Base-by-base conservation (phyloP, 1,140 invertebrate species). In the Megalonaias nervosa region DNA sequence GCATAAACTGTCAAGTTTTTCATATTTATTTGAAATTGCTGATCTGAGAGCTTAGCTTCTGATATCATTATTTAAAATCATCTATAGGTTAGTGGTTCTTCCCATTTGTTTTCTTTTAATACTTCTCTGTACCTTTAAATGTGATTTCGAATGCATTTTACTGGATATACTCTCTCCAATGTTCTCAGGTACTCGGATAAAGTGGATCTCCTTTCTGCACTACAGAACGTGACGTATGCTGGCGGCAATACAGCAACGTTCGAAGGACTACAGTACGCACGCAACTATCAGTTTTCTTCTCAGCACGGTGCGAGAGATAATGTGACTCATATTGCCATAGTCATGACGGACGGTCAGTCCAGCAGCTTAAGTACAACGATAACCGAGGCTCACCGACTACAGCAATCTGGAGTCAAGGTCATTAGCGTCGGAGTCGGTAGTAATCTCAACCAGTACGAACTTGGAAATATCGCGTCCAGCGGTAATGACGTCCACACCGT, bases 301-400 rank as follows among this genome's bases (percentile, higher is more conserved):
- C 67, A 73, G 19, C 68, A 82, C 65, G 82, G 82, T 1, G 80
- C 57, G 6, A 75, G 84, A 19, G 5, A 31, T 6, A 81, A 81
- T n/a, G 82, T 77, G 11, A 62, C 71, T 12, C 79, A 79, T 60
- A 75, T 82, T 48, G 77, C 74, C 12, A 65, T 85, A 23, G 70
- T 85, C 2, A 57, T 85, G 56, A 82, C 82, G 13, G 84, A 86
- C 64, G 82, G 82, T 19, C 70, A 71, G 17, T 84, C 84, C 1
- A 57, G 65, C 19, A 77, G 75, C 26, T 55, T 71, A 26, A 65
- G 75, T 56, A 66, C 23, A 15, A 84, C 84, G 55, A 74, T 74
- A 19, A 56, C 21, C 12, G 73, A 84, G 64, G 81, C 82, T 14
- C 48, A 77, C 19, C 16, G 23, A 12, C 65, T 83, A 16, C 79